Percentiles rank a stretch among this genome's conserved stretches.
Evolutionary conservation across 2,797 vertebrate genomes (phyloP).

Genomic region (Astyanax mexicanus): DNA sequence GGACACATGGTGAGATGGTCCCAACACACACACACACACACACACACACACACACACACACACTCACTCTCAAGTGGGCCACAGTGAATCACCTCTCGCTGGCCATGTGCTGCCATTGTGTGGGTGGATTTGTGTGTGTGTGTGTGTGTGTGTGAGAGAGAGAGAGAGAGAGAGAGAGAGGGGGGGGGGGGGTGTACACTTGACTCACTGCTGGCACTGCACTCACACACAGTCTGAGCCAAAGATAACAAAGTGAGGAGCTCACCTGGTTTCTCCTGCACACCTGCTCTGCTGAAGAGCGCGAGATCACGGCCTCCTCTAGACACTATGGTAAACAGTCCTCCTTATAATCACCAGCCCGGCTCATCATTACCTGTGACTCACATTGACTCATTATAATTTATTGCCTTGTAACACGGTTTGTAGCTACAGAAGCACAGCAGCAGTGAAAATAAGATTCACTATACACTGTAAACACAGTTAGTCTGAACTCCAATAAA

Average conservation of each 20-base stretch:
- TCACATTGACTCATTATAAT: constrained; percentile 1
- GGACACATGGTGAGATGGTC: constrained; percentile 72
- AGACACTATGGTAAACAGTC: not conserved
- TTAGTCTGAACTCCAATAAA: too few species aligned
- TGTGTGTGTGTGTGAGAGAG: constrained; percentile 47
- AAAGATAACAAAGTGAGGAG: constrained; percentile 30
- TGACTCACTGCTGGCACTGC: constrained; percentile 20
- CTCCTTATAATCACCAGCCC: not conserved
- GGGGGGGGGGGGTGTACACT: constrained; percentile 6
- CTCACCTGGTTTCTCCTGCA: constrained; percentile 47
- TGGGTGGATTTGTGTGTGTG: constrained; percentile 46
- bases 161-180: constrained; percentile 29
- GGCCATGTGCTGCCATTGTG: constrained; percentile 70
- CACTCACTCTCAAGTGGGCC: constrained; percentile 57
- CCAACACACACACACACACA: constrained; percentile 43
- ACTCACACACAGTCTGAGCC: not conserved
- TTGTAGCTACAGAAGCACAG: not conserved
- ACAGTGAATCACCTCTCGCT: constrained; percentile 68
- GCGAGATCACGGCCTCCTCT: not conserved
- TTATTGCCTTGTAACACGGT: not conserved
- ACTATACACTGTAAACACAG: too few species aligned
- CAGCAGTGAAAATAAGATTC: not conserved
- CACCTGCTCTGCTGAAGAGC: constrained; percentile 5
- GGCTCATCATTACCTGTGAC: constrained; percentile 15
- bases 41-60: constrained; percentile 23